Percentiles rank a stretch among this genome's conserved stretches.
phyloP scores from a whole-genome alignment of 2,113 vertebrate genomes.

The Budorcas taxicolor region DNA sequence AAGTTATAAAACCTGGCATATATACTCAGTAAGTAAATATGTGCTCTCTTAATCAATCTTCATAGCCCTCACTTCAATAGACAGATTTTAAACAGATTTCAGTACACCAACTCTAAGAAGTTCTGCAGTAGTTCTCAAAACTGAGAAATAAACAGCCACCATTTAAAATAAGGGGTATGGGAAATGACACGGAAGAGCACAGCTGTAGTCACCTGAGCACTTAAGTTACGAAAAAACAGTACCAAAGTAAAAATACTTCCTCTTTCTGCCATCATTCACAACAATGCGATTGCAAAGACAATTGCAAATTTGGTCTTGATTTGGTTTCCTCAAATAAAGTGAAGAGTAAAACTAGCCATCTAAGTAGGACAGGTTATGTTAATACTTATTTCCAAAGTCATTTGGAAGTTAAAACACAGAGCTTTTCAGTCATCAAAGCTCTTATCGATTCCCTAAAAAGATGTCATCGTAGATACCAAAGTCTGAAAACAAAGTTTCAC shows the following conservation, averaged over 20 bases:
- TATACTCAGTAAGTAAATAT: neutral
- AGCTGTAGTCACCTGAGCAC: neutral
- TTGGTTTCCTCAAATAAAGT: neutral
- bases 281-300: neutral
- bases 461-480: neutral
- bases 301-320: neutral
- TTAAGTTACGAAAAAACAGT: neutral
- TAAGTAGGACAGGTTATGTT: neutral
- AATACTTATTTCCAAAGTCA: neutral
- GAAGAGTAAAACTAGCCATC: neutral
- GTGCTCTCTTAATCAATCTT: neutral
- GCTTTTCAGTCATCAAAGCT: neutral
- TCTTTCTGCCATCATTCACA: neutral
- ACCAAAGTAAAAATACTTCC: neutral
- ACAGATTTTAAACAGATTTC: neutral
- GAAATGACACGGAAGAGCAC: neutral
- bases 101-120: neutral
- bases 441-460: neutral
- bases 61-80: neutral
- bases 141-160: neutral
- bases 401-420: slow-evolving; percentile 3
- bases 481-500: neutral
- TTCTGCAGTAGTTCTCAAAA: neutral
- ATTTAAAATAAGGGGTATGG: neutral
- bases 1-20: neutral